Evolutionary conservation across 2,888 invertebrate species (phyloP), one percentile per base, ranked within the genome.

Genomic region (Ormyrus rosae): DNA sequence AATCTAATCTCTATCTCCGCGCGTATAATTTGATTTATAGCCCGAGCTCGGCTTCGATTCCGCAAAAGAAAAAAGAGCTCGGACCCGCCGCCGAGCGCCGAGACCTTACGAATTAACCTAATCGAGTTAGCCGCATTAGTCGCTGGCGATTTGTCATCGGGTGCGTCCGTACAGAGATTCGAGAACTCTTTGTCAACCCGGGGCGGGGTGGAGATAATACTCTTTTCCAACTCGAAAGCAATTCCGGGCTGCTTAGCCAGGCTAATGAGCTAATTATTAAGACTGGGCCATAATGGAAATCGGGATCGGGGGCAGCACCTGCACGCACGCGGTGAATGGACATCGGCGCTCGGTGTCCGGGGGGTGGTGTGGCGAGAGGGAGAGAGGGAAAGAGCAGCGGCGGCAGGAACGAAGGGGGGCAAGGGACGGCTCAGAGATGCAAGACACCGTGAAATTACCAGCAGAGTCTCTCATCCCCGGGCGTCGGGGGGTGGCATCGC

Each of bases 381-480:
- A 68, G 83, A 82, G 82, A 83, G 84, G 84, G 80, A 83, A 83
- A 85, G 84, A 84, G 85, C 79, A 80, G 82, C 80, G 79, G 79
- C 13, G 82, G 81, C 68, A 71, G 78, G 80, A 77, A 73, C 64
- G 55, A 56, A 81, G 65, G 78, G 75, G 77, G 82, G 85, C 85
- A 85, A 86, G 86, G 89, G 88, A 87, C 87, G 90, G 91, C 91
- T 92, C 92, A 91, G 91, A 88, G 91, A 91, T 92, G 92, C 92
- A 92, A 92, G 91, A 91, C 91, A 92, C 92, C 92, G 92, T 92
- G 92, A 92, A 92, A 92, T 92, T 92, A 92, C 92, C 91, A 91
- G 88, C 89, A 91, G 91, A 91, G 90, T 61, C 55, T 70, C 79
- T 72, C 78, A 75, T 71, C 77, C 80, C 74, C 61, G 63, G 55